Base-by-base conservation (phyloP, 2,888 invertebrate genomes). In the Plebejus melissa region DNA sequence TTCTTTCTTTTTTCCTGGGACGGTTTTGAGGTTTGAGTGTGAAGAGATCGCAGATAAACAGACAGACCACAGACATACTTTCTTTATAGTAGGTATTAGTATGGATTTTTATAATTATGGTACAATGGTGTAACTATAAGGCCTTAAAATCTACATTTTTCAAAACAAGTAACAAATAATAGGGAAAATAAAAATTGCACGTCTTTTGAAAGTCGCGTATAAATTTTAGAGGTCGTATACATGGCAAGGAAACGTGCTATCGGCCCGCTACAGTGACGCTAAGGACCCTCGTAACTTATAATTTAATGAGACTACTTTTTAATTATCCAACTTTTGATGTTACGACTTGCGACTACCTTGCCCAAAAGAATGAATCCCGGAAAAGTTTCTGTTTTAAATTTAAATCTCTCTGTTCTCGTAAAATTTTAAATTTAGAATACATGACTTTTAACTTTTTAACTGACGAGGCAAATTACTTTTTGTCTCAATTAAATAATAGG, bases 271-370 rank as follows among this genome's bases (percentile, higher is more conserved):
- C 60, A 65, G 60, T 65, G 65, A 65, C 65, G 32, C 32, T 65
- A 65, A 65, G 5, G 65, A 65, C 65, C 16, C 65, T 65, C 32
- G 65, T 65, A 65, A 65, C 32, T 65, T 36, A 36, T 65, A 32
- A 32, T 65, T 36, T 65, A 65, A 65, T 65, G 65, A 65, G 32
- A 36, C 65, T 65, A 65, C 65, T 65, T 65, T 65, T 65, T 65
- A 65, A 65, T 65, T 65, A 65, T 65, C 32, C 13, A 65, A 65
- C 65, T 65, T 65, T 13, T 65, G 32, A 65, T 36, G 65, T 65
- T 65, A 65, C 4, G 28, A 36, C 65, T 65, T 36, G 36, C 3
- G 1, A 13, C 65, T 36, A 32, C 16, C 13, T 36, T 65, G 32
- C 13, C 4, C 32, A 65, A 32, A 65, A 65, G 32, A 36, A 65